Base-by-base conservation (phyloP, 1,140 invertebrate species). In the Panagrolaimus sp. region DNA sequence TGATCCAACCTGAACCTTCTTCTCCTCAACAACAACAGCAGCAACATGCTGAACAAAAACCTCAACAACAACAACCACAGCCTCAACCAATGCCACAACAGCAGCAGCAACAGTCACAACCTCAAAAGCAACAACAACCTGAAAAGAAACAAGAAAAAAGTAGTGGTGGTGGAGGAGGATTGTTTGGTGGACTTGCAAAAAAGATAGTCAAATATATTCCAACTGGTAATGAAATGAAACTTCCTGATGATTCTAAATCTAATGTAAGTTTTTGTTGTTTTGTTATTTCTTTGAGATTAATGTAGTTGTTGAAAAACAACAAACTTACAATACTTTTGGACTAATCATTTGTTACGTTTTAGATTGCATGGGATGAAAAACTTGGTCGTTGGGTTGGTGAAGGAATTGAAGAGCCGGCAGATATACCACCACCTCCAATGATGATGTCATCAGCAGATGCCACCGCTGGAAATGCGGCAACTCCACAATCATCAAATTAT, bases 391-490 rank as follows among this genome's bases (percentile, higher is more conserved):
- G 51, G 42, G 70, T 72, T 38, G 70, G 70, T 16, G 70, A 68
- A 5, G 70, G 70, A 16, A 53, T 72, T 16, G 71, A 72, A 66
- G 70, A 72, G 42, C 72, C 74, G n/a, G 45, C 13, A 5, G 57
- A 42, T 13, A 11, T 53, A 9, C 61, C 71, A 11, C 70, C 70
- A 38, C 70, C 70, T n/a, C 70, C 70, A 16, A 47, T 51, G 1
- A 61, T 71, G 62, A 43, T 27, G 9, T 20, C 27, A 7, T 16
- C n/a, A 31, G 2, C 31, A 7, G 7, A 38, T 38, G 31, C 7
- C n/a, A n/a, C n/a, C n/a, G n/a, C n/a, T 38, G 51, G 9, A 9
- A 27, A 14, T 57, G 14, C 51, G 3, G 51, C 20, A 57, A 16
- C 8, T 1, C 1, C 51, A 5, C 20, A 1, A 16, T 25, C 48